Evolutionary conservation across 2,888 invertebrate genomes (phyloP).

Genomic region (Cheilosia vulpina): DNA sequence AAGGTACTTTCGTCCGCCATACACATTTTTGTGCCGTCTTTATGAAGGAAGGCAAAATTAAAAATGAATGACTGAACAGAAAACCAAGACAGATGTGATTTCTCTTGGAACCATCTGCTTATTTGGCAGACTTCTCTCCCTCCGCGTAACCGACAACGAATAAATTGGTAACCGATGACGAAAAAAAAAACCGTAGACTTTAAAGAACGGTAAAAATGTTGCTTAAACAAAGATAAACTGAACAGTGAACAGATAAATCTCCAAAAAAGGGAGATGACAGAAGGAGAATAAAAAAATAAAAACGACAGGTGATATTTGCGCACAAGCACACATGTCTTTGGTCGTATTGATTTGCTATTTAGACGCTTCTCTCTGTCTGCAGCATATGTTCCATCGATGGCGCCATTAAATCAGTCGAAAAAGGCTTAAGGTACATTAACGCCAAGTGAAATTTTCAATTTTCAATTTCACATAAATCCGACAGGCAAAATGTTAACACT

Average conservation of each 20-base stretch:
- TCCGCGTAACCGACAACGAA: slow-evolving; percentile 23
- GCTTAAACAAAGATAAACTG: slow-evolving; percentile 39
- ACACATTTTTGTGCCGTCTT: not conserved
- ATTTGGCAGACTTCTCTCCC: not conserved
- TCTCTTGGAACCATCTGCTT: slow-evolving; percentile 19
- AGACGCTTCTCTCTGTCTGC: not conserved
- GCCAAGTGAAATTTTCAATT: not conserved
- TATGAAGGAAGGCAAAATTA: slow-evolving; percentile 31
- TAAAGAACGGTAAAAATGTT: slow-evolving; percentile 36
- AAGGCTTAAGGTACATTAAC: slow-evolving; percentile 39
- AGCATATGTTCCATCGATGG: slow-evolving; percentile 7
- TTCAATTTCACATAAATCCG: not conserved
- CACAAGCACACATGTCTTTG: slow-evolving; percentile 4
- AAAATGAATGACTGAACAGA: slow-evolving; percentile 54
- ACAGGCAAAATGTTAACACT: slow-evolving; percentile 17
- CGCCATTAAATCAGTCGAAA: slow-evolving; percentile 45
- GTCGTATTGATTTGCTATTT: slow-evolving; percentile 8
- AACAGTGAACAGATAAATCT: not conserved
- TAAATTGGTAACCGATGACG: slow-evolving; percentile 14
- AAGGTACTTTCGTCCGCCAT: not conserved
- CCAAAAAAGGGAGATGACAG: not conserved
- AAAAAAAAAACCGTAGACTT: slow-evolving; percentile 2
- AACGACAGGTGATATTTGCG: slow-evolving; percentile 50
- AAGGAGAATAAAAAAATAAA: not conserved
- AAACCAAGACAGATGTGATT: slow-evolving; percentile 38